Percentiles rank a stretch among this genome's conserved stretches.
phyloP scores from a whole-genome alignment of 2,888 invertebrate species.

The Hirtodrosophila confusa region DNA sequence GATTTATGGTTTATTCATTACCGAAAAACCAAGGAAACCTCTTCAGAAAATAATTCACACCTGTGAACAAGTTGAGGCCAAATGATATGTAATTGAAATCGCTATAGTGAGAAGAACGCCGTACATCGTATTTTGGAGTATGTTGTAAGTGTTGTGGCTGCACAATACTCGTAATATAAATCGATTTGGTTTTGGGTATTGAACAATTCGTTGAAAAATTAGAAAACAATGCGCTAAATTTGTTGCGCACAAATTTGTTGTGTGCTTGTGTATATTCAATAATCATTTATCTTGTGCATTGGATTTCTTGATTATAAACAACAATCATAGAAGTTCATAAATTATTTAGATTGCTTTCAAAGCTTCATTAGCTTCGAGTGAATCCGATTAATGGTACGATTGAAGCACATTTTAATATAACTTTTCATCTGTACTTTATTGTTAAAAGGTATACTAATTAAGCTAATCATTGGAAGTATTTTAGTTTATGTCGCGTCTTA shows the following conservation, averaged over 20 bases:
- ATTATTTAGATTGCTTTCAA: slow-evolving; percentile 43
- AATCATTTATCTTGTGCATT: slow-evolving; percentile 72
- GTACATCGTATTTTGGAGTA: slow-evolving; percentile 8
- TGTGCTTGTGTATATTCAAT: slow-evolving; percentile 48
- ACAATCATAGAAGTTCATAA: slow-evolving; percentile 46
- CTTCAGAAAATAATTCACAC: slow-evolving; percentile 65
- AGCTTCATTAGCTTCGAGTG: slow-evolving; percentile 46
- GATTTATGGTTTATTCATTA: slow-evolving; percentile 75
- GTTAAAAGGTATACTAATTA: not conserved
- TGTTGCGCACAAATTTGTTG: slow-evolving; percentile 67
- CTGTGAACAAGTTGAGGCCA: slow-evolving; percentile 66
- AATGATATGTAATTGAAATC: slow-evolving; percentile 68
- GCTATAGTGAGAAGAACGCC: not conserved
- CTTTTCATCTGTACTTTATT: not conserved
- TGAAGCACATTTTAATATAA: not conserved
- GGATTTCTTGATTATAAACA: slow-evolving; percentile 67
- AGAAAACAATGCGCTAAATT: slow-evolving; percentile 71
- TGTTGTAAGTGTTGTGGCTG: slow-evolving; percentile 36
- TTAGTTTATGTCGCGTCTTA: no score
- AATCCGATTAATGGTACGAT: slow-evolving; percentile 6
- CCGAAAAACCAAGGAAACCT: slow-evolving; percentile 22
- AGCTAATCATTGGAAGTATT: not conserved
- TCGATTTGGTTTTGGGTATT: slow-evolving; percentile 59
- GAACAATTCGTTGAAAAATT: slow-evolving; percentile 64
- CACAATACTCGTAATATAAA: slow-evolving; percentile 31